Conservation (phyloP, 2,888 invertebrate genomes). For the Lithophane socia region DNA sequence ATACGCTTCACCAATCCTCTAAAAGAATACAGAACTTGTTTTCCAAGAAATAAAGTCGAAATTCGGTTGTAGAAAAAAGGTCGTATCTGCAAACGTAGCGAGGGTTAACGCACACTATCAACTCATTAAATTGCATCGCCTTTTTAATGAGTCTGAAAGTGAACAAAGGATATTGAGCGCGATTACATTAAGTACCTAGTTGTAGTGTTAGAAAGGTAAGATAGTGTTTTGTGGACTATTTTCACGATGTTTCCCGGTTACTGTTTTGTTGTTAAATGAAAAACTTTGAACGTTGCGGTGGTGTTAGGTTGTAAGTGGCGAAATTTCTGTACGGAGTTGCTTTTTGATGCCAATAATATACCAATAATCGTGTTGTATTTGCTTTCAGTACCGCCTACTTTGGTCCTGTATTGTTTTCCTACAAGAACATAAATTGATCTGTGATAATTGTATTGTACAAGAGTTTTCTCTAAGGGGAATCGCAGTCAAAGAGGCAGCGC, state of each 20-base stretch:
- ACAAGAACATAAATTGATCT: not conserved
- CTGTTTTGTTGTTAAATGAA: constrained; percentile 69
- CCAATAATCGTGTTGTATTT: constrained; percentile 22
- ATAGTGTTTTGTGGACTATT: constrained; percentile 79
- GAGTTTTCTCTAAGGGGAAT: not conserved
- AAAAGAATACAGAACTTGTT: constrained; percentile 72
- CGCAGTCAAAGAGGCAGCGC: not conserved
- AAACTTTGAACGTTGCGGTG: constrained; percentile 56
- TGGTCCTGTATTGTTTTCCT: not conserved
- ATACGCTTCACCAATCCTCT: constrained; percentile 73
- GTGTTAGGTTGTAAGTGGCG: constrained; percentile 18
- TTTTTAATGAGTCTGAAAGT: constrained; percentile 91
- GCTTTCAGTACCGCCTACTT: not conserved
- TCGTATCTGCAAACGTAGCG: constrained; percentile 88
- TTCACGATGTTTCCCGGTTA: constrained; percentile 72
- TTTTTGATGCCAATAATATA: constrained; percentile 25
- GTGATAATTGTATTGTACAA: not conserved
- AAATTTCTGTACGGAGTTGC: constrained; percentile 9
- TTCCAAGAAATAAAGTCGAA: constrained; percentile 69
- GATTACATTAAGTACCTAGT: constrained; percentile 90
- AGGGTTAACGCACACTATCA: constrained; percentile 90
- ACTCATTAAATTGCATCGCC: constrained; percentile 91
- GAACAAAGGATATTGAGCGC: constrained; percentile 90
- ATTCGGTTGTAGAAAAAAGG: constrained; percentile 59
- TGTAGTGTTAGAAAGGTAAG: constrained; percentile 83